Evolutionary conservation across 2,888 invertebrate genomes (phyloP).

Genomic region (Hipparchia semele): DNA sequence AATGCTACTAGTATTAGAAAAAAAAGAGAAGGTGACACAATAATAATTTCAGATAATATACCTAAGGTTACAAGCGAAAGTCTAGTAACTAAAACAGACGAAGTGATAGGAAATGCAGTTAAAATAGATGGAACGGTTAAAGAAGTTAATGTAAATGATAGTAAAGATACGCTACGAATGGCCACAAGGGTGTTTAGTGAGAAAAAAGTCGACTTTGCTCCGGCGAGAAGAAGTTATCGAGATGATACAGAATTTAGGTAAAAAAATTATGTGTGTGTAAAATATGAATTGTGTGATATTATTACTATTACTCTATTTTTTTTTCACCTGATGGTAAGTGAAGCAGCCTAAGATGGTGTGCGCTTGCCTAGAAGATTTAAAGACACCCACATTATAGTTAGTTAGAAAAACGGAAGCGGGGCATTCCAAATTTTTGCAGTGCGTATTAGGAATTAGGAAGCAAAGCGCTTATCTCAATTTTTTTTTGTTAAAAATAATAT

Average conservation of each 20-base stretch:
- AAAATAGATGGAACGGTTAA: not conserved
- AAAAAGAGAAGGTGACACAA: constrained; percentile 3
- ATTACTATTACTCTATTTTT: no score
- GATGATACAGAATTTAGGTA: constrained; percentile 8
- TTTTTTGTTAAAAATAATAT: no score
- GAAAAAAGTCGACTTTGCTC: constrained; percentile 28
- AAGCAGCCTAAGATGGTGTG: no score
- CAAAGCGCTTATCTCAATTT: no score
- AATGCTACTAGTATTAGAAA: not conserved
- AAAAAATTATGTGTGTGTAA: not conserved
- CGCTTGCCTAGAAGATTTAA: no score
- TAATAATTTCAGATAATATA: not conserved
- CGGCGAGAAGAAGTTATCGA: constrained; percentile 25
- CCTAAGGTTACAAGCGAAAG: not conserved
- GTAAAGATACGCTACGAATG: constrained; percentile 15
- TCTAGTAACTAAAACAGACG: not conserved
- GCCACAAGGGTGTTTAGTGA: constrained; percentile 22
- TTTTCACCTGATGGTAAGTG: no score
- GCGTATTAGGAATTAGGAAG: no score
- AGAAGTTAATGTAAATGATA: not conserved
- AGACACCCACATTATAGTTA: no score
- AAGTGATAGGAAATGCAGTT: not conserved
- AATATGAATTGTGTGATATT: no score
- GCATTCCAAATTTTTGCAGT: no score
- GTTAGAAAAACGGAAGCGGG: no score